Percentiles rank a stretch among this genome's conserved stretches.
These are phyloP conservation scores for Pseudococcus jackbeardsleyi DNA, from an alignment of 2,888 invertebrate genomes.

Conservation along the genomic window DNA sequence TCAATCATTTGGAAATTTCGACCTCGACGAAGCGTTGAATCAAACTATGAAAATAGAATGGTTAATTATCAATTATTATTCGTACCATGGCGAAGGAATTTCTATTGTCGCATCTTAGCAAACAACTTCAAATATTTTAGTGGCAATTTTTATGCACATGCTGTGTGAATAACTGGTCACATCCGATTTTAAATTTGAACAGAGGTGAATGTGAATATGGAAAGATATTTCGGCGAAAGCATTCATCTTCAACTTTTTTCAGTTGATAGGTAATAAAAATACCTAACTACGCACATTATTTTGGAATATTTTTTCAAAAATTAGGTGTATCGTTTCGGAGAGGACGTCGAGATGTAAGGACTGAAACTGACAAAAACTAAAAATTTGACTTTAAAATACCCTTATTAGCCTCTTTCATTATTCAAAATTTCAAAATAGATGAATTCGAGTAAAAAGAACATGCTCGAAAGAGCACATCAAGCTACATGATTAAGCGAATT, in stretches of 20 bases:
- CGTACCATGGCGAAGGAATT: neutral
- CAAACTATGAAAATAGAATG: neutral
- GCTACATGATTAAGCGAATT: neutral
- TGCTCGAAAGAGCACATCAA: neutral
- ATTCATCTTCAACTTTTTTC: neutral
- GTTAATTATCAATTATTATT: neutral
- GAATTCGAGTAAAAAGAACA: neutral
- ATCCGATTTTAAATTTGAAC: neutral
- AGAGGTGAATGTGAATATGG: neutral
- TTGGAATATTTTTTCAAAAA: no score
- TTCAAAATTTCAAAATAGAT: no score
- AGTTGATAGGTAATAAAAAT: neutral
- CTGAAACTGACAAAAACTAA: no score
- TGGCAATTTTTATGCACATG: slow-evolving; percentile 11
- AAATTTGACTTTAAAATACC: no score
- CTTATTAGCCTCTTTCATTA: no score
- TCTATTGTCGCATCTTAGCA: neutral
- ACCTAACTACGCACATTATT: neutral
- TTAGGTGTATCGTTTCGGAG: no score
- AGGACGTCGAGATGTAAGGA: neutral
- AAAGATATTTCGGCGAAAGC: neutral
- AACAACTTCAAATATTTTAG: neutral
- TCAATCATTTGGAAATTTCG: neutral
- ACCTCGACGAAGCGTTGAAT: neutral
- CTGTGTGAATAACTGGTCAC: neutral